Conservation (phyloP, 2,797 vertebrate species). For the Hoplostethus mediterraneus region DNA sequence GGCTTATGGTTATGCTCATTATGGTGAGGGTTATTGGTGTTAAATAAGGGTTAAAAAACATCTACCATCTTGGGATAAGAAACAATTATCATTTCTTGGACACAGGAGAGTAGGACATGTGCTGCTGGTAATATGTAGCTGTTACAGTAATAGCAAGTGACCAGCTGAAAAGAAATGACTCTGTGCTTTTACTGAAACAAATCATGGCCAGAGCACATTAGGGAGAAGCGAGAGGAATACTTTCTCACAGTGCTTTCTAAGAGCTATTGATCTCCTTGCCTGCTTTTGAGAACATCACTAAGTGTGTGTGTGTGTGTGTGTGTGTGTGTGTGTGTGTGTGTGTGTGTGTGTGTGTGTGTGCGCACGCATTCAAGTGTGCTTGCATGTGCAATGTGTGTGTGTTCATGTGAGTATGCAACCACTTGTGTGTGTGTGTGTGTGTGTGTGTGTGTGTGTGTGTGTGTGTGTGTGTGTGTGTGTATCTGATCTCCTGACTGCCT, state of each 20-base stretch:
- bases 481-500: constrained; percentile 55
- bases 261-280: constrained; percentile 77
- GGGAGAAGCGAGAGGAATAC: constrained; percentile 64
- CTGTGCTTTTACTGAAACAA: constrained; percentile 74
- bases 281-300: constrained; percentile 51
- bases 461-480: constrained; percentile 12
- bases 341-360: neutral
- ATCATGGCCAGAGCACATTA: constrained; percentile 58
- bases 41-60: constrained; percentile 35
- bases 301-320: constrained; percentile 10
- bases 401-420: neutral
- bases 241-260: constrained; percentile 71
- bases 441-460: neutral
- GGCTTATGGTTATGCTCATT: neutral
- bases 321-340: constrained; percentile 7
- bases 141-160: constrained; percentile 75
- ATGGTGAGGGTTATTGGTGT: constrained; percentile 1
- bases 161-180: constrained; percentile 61
- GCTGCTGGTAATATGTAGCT: constrained; percentile 68
- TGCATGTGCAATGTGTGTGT: neutral
- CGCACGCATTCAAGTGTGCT: neutral
- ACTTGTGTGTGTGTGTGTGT: neutral
- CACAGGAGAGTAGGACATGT: constrained; percentile 43
- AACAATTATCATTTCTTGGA: constrained; percentile 50
- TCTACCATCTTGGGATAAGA: constrained; percentile 19